Evolutionary conservation across 2,888 invertebrate genomes (phyloP), one percentile per base, ranked within the genome.

Genomic region (Agrotis segetum): DNA sequence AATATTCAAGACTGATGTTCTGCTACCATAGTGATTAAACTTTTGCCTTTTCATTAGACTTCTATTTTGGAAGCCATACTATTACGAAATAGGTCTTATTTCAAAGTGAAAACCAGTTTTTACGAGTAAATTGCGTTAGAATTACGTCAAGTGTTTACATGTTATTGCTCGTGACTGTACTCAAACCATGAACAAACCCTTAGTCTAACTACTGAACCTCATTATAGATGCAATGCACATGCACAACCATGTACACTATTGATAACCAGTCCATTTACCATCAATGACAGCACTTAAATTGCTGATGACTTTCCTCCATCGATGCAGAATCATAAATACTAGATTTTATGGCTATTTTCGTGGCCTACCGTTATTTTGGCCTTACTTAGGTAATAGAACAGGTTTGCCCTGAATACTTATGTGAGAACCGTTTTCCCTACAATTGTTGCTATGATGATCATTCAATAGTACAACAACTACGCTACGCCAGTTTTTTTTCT

Each of bases 231-330:
- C 62, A 63, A 53, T 66, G 17, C 46, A 50, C 40, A 56, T 62
- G 56, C 52, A 53, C 63, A 19, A 50, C n/a, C 52, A 61, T 63
- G 29, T n/a, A 34, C 47, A n/a, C 16, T 17, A 13, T n/a, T n/a
- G n/a, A 34, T 29, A 58, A 24, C 46, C 21, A 7, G 2, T 60
- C n/a, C 64, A 63, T 13, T 59, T n/a, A 50, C 29, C 16, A 61
- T 67, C 70, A 78, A 68, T 70, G 58, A 56, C 65, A 50, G 7
- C 17, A 34, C 13, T 44, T 29, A 78, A 52, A 60, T 9, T 44
- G 21, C 11, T 50, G 5, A 29, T 55, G 34, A 64, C 46, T 82
- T 76, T 79, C 85, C 85, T 85, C 66, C 53, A 67, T 17, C 19
- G 14, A 16, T 29, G 19, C 29, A 29, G 74, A 72, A 82, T 83